Percentiles rank a stretch among this genome's conserved stretches.
phyloP scores from a whole-genome alignment of 2,797 vertebrate species.

The Syngnathus acus region DNA sequence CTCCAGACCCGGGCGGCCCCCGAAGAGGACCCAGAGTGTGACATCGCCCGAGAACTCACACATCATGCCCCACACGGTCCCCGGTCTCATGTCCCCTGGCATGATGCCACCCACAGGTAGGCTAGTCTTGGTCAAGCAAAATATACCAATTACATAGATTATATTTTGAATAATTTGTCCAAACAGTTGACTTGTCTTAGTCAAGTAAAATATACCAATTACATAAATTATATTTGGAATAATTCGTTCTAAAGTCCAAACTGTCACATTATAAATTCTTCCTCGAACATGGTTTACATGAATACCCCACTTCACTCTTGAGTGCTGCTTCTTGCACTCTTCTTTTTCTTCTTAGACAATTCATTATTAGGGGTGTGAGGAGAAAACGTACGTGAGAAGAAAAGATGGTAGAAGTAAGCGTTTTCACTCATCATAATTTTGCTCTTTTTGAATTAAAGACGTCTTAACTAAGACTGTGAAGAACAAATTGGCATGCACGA shows the following conservation, averaged over 20 bases:
- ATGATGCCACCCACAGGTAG: conserved; percentile 99
- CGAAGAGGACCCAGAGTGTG: conserved; percentile 97
- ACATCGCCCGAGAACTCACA: conserved; percentile 97
- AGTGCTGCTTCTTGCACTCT: no score
- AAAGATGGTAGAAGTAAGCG: no score
- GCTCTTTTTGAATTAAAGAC: no score
- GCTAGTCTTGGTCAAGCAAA: neutral
- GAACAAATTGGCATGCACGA: no score
- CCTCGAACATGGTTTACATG: neutral
- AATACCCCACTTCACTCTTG: neutral
- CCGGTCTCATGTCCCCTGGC: conserved; percentile 97
- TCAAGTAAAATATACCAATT: neutral
- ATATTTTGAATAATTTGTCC: neutral
- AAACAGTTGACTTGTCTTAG: conserved; percentile 55
- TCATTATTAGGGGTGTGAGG: no score
- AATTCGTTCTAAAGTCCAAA: neutral
- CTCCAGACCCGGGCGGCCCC: conserved; percentile 98
- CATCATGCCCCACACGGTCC: conserved; percentile 98
- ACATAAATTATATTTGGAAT: neutral
- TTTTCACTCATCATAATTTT: no score
- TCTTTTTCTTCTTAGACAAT: no score
- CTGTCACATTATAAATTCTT: neutral
- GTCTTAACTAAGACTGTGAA: no score
- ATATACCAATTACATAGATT: neutral
- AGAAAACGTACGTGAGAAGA: no score